Evolutionary conservation across 2,888 invertebrate species (phyloP), one percentile per base, ranked within the genome.

Genomic region (Macrosiphum euphorbiae): DNA sequence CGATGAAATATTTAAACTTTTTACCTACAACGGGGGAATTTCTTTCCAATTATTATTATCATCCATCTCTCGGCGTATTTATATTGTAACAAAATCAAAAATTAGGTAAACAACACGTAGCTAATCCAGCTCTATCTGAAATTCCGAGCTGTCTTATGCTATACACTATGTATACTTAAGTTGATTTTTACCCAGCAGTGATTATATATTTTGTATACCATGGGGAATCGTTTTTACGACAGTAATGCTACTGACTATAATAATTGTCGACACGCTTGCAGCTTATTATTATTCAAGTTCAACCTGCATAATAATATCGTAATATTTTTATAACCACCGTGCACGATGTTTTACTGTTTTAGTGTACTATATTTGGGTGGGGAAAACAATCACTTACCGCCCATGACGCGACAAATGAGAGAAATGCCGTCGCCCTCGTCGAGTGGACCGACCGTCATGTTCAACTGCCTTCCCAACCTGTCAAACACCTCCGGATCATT

Each of bases 401-500:
- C 98, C 95, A 98, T 97, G 90, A 98, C 98, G 95, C 98, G 97
- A 96, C 98, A 98, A 94, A 98, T 98, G 95, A 98, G 97, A 94
- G 97, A 97, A 95, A 98, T 97, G 95, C 98, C 98, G 95, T 98
- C 98, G 7, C 98, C 98, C 96, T 98, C 98, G 96, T 98, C 97
- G 96, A 98, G 98, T 0, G 98, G 98, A 5, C 98, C 98, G 91
- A 98, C 97, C 44, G 98, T 97, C 95, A 97, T 97, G 96, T 98
- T 98, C 95, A 98, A 96, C 96, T 97, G 97, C 95, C 98, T 97
- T 90, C 98, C 98, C 97, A 97, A 98, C 95, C 97, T 97, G 96
- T 98, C 98, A 95, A 98, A 97, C 95, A 98, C 98, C 95, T 97
- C 97, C 87, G 98, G 98, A 95, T 97, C 97, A 96, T 98, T 98